Conservation (phyloP, 2,797 vertebrate species). For the Lepus townsendii region DNA sequence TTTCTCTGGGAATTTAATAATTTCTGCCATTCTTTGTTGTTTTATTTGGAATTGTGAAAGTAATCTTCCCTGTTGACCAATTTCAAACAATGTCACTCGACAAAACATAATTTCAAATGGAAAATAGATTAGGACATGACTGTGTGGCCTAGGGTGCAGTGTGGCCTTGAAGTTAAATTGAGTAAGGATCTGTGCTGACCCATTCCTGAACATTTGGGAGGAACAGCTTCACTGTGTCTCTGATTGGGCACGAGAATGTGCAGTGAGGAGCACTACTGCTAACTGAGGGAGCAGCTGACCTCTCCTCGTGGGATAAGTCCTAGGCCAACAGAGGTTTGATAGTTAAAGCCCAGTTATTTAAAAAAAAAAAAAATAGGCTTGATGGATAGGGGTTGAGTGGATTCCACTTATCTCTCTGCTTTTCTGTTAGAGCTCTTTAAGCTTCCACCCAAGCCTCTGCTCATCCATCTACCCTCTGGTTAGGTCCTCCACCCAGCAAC, state of each 20-base stretch:
- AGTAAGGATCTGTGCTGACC: constrained; percentile 29
- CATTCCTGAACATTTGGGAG: constrained; percentile 47
- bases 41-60: constrained; percentile 64
- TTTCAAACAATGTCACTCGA: constrained; percentile 50
- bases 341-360: constrained; percentile 45
- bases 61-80: constrained; percentile 42
- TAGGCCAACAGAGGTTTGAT: constrained; percentile 39
- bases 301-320: constrained; percentile 17
- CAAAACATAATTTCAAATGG: constrained; percentile 55
- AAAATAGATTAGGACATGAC: constrained; percentile 48
- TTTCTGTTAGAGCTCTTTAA: constrained; percentile 26
- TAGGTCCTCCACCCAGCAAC: background rate
- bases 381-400: too few species aligned
- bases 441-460: background rate
- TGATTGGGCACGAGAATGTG: constrained; percentile 50
- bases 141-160: constrained; percentile 53
- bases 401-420: background rate
- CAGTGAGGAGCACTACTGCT: background rate
- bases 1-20: constrained; percentile 52
- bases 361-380: constrained; percentile 1
- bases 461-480: background rate
- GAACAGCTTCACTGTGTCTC: background rate
- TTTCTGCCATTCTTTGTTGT: constrained; percentile 45
- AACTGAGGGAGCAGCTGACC: constrained; percentile 8
- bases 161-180: constrained; percentile 51